phyloP scores from a whole-genome alignment of 2,113 vertebrate genomes.

The Ceuthmochares aereus region DNA sequence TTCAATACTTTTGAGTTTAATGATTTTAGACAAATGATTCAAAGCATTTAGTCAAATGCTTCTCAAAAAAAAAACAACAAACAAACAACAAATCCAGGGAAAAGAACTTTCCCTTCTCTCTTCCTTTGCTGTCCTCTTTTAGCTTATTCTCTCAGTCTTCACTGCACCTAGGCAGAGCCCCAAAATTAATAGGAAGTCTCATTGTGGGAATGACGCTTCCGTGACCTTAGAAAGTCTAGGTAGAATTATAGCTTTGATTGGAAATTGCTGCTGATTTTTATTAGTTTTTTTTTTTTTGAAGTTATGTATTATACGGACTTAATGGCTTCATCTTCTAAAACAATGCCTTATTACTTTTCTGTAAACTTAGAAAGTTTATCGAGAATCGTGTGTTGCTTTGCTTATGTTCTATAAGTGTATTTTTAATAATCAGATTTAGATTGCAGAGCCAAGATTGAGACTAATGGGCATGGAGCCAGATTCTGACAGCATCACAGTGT shows the following conservation, averaged over 20 bases:
- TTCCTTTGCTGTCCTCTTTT: not conserved
- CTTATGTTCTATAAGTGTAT: not conserved
- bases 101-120: not conserved
- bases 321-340: not conserved
- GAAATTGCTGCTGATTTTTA: not conserved
- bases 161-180: not conserved
- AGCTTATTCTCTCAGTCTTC: not conserved
- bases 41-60: not conserved
- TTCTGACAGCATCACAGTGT: conserved; percentile 5
- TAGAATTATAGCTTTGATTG: not conserved
- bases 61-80: not conserved
- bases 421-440: not conserved
- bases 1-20: not conserved
- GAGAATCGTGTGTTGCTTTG: not conserved
- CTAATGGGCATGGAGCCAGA: not conserved
- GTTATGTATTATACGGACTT: not conserved
- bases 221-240: not conserved
- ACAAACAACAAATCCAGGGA: not conserved
- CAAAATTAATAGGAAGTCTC: not conserved
- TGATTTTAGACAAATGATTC: not conserved
- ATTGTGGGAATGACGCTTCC: not conserved
- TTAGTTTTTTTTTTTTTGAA: not conserved
- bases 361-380: not conserved
- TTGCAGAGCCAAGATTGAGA: not conserved
- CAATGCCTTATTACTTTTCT: not conserved